Evolutionary conservation across 2,113 vertebrate species (phyloP).

Genomic region (Apistogramma diplotaenia): DNA sequence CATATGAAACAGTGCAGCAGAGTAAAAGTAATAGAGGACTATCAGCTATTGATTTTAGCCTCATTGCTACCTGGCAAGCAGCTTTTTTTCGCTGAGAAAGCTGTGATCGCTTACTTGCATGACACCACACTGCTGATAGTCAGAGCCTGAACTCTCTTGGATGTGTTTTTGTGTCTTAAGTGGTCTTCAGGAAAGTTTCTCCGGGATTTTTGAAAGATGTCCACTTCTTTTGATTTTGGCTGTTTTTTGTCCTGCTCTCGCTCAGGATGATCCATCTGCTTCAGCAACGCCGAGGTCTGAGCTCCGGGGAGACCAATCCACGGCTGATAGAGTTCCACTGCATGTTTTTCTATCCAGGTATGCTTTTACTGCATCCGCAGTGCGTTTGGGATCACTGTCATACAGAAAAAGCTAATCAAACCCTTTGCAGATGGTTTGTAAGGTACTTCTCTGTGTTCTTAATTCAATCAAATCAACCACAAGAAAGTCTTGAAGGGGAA

Average conservation of each 20-base stretch:
- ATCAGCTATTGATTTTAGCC: neutral
- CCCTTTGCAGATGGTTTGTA: too few relatives aligned
- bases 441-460: too few relatives aligned
- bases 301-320: neutral
- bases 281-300: neutral
- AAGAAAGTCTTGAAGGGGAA: neutral
- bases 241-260: neutral
- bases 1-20: neutral
- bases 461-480: too few relatives aligned
- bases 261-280: neutral
- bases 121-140: neutral
- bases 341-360: neutral
- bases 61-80: neutral
- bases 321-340: neutral
- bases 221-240: neutral
- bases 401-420: too few relatives aligned
- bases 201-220: neutral
- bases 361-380: neutral
- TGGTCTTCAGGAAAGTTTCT: neutral
- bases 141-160: neutral
- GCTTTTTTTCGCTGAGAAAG: neutral
- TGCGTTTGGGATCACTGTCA: neutral
- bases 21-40: neutral
- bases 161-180: neutral
- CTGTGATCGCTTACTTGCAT: neutral